Conservation (phyloP, 2,113 vertebrate species). For the Chloroceryle aenea region DNA sequence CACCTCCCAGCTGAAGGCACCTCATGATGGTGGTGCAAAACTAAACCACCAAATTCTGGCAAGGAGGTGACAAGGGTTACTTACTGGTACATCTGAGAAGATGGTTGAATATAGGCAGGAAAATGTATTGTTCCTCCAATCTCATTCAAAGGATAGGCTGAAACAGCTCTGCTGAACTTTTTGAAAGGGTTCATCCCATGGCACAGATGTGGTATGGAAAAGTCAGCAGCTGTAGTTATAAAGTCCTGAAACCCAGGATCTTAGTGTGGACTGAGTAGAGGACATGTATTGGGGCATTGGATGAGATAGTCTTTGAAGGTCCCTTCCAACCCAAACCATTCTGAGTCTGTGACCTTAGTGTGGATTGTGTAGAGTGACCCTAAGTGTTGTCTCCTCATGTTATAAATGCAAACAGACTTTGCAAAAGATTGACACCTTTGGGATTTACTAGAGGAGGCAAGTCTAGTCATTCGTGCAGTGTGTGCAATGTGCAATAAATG, state of each 20-base stretch:
- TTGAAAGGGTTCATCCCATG: not conserved
- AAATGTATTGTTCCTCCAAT: not conserved
- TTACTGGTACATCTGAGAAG: not conserved
- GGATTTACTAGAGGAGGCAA: not conserved
- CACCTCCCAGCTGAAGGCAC: not conserved
- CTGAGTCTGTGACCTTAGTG: not conserved
- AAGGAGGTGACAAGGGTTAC: not conserved
- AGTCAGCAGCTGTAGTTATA: not conserved
- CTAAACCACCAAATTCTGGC: not conserved
- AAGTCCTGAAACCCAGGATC: not conserved
- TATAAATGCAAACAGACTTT: not conserved
- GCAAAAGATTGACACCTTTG: fast-evolving
- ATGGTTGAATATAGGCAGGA: not conserved
- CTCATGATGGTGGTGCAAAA: not conserved
- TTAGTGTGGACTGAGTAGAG: not conserved
- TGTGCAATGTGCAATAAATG: too few species aligned
- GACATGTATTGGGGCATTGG: not conserved
- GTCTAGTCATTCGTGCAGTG: not conserved
- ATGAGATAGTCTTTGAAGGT: not conserved
- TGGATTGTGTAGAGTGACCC: not conserved
- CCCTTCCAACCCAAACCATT: not conserved
- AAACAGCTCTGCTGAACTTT: not conserved
- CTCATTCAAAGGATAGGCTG: not conserved
- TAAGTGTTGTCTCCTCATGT: not conserved
- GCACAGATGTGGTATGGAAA: not conserved